Conservation (phyloP, 2,797 vertebrate species). For the Sebastes steindachneri region DNA sequence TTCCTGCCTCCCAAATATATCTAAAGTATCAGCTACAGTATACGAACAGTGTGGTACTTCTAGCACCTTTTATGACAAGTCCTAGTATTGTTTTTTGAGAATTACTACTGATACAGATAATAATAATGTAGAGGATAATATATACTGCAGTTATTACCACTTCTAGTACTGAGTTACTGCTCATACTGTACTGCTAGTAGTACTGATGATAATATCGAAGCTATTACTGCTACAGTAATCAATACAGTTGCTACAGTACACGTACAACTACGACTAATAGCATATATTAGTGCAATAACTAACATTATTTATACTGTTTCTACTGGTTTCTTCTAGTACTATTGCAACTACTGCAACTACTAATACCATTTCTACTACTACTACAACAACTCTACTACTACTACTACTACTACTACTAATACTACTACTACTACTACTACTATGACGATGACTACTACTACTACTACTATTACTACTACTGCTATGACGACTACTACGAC, state of each 20-base stretch:
- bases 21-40: neutral
- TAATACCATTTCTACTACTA: too few species aligned
- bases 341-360: neutral
- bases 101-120: neutral
- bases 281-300: neutral
- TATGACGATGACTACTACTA: neutral
- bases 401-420: rapidly evolving
- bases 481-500: too few species aligned
- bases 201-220: neutral
- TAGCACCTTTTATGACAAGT: neutral
- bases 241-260: too few species aligned
- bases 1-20: neutral
- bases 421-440: too few species aligned
- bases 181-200: neutral
- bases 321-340: neutral
- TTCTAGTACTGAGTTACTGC: neutral
- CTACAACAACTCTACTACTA: rapidly evolving
- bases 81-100: neutral
- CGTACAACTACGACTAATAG: too few species aligned
- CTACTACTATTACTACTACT: too few species aligned
- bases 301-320: neutral
- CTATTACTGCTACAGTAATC: neutral
- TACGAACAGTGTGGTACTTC: neutral
- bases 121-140: neutral
- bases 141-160: neutral